Base-by-base conservation (phyloP, 2,888 invertebrate species). In the Athrips mouffetella region DNA sequence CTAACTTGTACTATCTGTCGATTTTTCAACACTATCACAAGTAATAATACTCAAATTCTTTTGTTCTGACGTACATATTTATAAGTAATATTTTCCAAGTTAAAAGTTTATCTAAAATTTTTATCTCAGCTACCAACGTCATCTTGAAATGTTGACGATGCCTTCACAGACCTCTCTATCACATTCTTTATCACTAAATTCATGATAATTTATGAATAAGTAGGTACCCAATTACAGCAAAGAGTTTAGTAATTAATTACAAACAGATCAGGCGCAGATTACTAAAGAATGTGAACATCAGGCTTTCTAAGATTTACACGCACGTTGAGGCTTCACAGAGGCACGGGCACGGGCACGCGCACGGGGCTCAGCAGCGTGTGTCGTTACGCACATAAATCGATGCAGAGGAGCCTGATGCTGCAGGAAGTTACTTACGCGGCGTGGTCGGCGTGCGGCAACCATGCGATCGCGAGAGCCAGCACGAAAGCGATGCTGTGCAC, bases 401-500 rank as follows among this genome's bases (percentile, higher is more conserved):
- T 44, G 42, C 30, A 33, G 20, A 11, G 29, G n/a, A 18, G 21
- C 33, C n/a, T 29, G 23, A 47, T 47, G 29, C 30, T 30, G 39
- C 2, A 13, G 40, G 10, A 10, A 16, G 31, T 62, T 84, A 86
- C 86, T 86, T 58, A 87, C 87, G 83, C 78, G 50, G 83, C 82
- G 54, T 77, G 73, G 60, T 80, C 79, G 29, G 76, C 73, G 57
- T 78, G 76, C 47, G 82, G 80, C 58, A 84, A 62, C 65, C 74
- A 79, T 60, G 80, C 73, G 50, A 83, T 67, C 55, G 82, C 81
- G 63, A 85, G 77, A 56, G 77, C 72, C 53, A 86, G 55, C 58
- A 80, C 78, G 49, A 83, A 69, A 59, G 79, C 80, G 70, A 83
- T 69, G 74, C 76, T 80, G 69, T 74, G 70, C 67, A 79, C 75